Evolutionary conservation across 2,888 invertebrate genomes (phyloP), one percentile per base, ranked within the genome.

Genomic region (Augochlorella aurata): DNA sequence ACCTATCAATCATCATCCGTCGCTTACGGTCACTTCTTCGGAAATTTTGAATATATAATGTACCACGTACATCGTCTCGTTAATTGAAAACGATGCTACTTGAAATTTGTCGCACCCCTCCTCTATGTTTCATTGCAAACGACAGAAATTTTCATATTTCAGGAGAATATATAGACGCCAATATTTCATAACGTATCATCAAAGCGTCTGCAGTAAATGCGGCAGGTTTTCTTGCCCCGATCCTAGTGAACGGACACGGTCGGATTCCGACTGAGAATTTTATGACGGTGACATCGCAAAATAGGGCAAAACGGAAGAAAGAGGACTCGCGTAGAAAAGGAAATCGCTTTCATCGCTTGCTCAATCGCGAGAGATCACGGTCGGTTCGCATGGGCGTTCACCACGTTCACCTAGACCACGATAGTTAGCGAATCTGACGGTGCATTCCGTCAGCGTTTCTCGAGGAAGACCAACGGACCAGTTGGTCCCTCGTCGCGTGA

Each of bases 301-400:
- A 76, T 77, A 81, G 61, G 70, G 70, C 45, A 82, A 81, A 81
- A 74, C 77, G 83, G 79, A 82, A 79, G 79, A 79, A 80, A 78
- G 66, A 77, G 82, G 79, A 18, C n/a, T 12, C 63, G 58, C 61
- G 71, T 68, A 18, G 72, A 75, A 90, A 88, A 87, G 85, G 82
- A 84, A 88, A 84, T 86, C 71, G 83, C 84, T 90, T 87, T 85
- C 86, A 81, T 82, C 65, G 29, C 52, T 18, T 44, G 68, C 44
- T 61, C 63, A 21, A 38, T 71, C 18, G 67, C 70, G 52, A 29
- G 74, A 75, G 69, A 83, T 79, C 63, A 52, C 47, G 61, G 61
- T 21, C 54, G 81, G 38, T 73, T 74, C 58, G 70, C 58, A 81
- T 79, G 68, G 85, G 79, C 82, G 82, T 85, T 84, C 81, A 77